Percentiles rank a stretch among this genome's conserved stretches.
Conservation (phyloP, 2,888 invertebrate species). For the Falcaria lacertinaria region DNA sequence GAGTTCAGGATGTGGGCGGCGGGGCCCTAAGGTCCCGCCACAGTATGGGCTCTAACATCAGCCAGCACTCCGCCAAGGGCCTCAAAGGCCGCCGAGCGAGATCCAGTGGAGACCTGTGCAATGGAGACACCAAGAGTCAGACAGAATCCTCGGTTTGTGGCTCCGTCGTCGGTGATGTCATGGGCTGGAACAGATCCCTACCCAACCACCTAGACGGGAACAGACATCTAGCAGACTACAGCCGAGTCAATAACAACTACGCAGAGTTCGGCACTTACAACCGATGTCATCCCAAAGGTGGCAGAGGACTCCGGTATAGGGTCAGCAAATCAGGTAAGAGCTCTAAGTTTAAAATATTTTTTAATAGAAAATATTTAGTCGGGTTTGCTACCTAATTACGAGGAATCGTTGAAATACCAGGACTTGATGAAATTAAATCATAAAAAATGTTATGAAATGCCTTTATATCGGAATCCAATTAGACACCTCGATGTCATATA, state of each 20-base stretch:
- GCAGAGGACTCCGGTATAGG: slow-evolving; percentile 67
- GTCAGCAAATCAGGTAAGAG: slow-evolving; percentile 69
- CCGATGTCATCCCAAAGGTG: slow-evolving; percentile 66
- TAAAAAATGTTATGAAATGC: no score
- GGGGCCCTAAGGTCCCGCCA: slow-evolving; percentile 75
- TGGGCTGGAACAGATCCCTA: slow-evolving; percentile 80
- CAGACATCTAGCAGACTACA: slow-evolving; percentile 77
- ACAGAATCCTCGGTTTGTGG: slow-evolving; percentile 74
- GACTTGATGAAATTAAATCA: no score
- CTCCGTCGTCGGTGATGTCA: slow-evolving; percentile 71
- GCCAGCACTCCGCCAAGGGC: slow-evolving; percentile 86
- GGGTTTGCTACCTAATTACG: no score
- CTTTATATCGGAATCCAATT: no score
- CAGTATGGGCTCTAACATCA: slow-evolving; percentile 88
- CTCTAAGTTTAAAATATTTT: no score
- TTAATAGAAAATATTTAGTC: no score
- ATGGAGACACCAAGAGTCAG: slow-evolving; percentile 76
- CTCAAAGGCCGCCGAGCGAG: slow-evolving; percentile 85
- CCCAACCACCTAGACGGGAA: slow-evolving; percentile 85
- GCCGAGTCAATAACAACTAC: slow-evolving; percentile 79
- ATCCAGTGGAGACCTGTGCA: slow-evolving; percentile 87
- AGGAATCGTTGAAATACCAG: no score
- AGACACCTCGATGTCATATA: no score
- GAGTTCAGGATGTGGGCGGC: slow-evolving; percentile 60
- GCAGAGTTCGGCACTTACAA: slow-evolving; percentile 69